These are phyloP conservation scores for Cheilosia variabilis DNA, from an alignment of 2,888 invertebrate genomes.

Conservation along the genomic window DNA sequence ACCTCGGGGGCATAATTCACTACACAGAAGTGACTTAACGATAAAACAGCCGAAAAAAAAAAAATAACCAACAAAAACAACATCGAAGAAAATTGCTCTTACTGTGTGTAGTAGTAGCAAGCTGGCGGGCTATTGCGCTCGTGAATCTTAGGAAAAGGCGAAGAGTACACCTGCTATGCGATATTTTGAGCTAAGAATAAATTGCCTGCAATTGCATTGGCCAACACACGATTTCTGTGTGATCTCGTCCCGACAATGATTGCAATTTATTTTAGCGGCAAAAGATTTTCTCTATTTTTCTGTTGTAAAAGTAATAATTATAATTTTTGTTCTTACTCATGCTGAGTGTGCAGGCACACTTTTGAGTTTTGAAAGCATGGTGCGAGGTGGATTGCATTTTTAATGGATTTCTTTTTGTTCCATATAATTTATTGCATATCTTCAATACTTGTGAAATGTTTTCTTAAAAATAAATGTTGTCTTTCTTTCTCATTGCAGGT, in stretches of 20 bases:
- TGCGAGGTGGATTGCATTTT: constrained; percentile 3
- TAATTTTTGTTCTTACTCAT: constrained; percentile 5
- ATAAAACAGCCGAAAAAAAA: constrained; percentile 50
- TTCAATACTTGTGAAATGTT: constrained; percentile 34
- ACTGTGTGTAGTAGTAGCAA: constrained; percentile 1
- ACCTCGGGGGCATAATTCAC: constrained; percentile 58
- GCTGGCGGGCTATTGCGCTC: constrained; percentile 29
- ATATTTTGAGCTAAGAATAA: constrained; percentile 71
- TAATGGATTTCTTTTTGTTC: constrained; percentile 33
- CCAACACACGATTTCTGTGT: constrained; percentile 40
- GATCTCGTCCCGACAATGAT: constrained; percentile 60
- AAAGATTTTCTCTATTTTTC: constrained; percentile 2
- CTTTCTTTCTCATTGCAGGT: constrained; percentile 61
- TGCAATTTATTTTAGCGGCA: constrained; percentile 55
- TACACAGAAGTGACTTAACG: constrained; percentile 51
- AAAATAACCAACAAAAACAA: constrained; percentile 5
- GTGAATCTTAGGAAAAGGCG: constrained; percentile 18
- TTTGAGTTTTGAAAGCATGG: background rate
- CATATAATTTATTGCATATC: constrained; percentile 21
- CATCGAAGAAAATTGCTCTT: constrained; percentile 3
- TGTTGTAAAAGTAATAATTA: constrained; percentile 37
- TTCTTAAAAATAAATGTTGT: constrained; percentile 34
- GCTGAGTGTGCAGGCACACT: background rate
- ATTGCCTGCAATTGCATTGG: constrained; percentile 57
- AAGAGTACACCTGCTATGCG: constrained; percentile 61